These are phyloP conservation scores for Cotesia congregata DNA, from an alignment of 2,888 invertebrate species.

Conservation along the genomic window DNA sequence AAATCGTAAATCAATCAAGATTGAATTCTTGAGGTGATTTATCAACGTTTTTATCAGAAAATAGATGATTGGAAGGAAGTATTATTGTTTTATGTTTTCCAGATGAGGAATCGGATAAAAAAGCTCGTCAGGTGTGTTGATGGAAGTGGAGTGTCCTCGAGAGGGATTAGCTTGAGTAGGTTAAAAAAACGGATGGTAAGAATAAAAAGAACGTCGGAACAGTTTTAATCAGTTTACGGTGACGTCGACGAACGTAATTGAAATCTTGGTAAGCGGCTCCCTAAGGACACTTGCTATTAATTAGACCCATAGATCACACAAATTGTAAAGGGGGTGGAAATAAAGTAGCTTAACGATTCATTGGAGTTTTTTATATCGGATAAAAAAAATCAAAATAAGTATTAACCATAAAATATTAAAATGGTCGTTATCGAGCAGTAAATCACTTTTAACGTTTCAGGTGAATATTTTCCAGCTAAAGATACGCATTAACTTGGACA, in stretches of 20 bases:
- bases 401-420: too few relatives aligned
- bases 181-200: neutral
- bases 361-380: too few relatives aligned
- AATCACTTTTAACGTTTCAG: neutral
- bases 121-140: neutral
- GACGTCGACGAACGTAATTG: neutral
- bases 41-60: too few relatives aligned
- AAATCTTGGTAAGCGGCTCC: neutral
- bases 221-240: constrained; percentile 1
- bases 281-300: neutral
- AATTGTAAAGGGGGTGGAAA: neutral
- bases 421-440: neutral
- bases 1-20: too few relatives aligned
- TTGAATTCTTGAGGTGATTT: too few relatives aligned
- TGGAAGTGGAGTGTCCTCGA: neutral
- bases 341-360: too few relatives aligned
- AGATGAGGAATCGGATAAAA: neutral
- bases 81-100: neutral
- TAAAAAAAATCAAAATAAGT: neutral
- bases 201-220: neutral
- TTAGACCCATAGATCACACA: neutral
- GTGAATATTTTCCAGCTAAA: neutral
- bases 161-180: neutral
- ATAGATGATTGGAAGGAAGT: too few relatives aligned
- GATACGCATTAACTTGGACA: neutral